Conservation (phyloP, 2,113 vertebrate genomes). For the Aramus guarauna region DNA sequence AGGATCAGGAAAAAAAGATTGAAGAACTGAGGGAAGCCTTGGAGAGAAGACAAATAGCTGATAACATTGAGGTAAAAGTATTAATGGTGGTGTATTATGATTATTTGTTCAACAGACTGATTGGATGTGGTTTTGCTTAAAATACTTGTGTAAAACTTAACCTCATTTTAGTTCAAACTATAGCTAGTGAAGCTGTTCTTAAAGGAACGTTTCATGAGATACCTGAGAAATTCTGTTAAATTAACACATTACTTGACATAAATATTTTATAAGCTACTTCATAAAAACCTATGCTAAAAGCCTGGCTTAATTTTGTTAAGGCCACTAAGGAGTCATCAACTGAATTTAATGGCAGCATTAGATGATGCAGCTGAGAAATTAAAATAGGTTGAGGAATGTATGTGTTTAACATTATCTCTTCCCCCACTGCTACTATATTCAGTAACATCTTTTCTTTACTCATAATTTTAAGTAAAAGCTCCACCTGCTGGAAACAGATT, state of each 20-base stretch:
- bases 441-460: not conserved
- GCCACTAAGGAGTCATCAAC: constrained; percentile 3
- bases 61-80: constrained; percentile 84
- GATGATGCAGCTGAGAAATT: constrained; percentile 16
- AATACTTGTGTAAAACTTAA: not conserved
- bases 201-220: constrained; percentile 10
- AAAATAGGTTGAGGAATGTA: not conserved
- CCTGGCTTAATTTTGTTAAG: constrained; percentile 30
- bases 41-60: constrained; percentile 78
- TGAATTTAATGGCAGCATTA: constrained; percentile 25
- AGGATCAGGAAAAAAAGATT: constrained; percentile 77
- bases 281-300: constrained; percentile 15
- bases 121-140: not conserved
- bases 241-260: not conserved
- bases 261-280: constrained; percentile 44
- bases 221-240: constrained; percentile 37
- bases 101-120: not conserved
- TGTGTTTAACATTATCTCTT: not conserved
- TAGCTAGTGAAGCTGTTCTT: not conserved
- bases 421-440: not conserved
- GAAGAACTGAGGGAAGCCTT: constrained; percentile 80
- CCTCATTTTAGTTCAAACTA: not conserved
- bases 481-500: constrained; percentile 50
- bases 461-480: constrained; percentile 49
- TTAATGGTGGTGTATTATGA: not conserved